Evolutionary conservation across 2,888 invertebrate genomes (phyloP).

Genomic region (Philereme vetulata): DNA sequence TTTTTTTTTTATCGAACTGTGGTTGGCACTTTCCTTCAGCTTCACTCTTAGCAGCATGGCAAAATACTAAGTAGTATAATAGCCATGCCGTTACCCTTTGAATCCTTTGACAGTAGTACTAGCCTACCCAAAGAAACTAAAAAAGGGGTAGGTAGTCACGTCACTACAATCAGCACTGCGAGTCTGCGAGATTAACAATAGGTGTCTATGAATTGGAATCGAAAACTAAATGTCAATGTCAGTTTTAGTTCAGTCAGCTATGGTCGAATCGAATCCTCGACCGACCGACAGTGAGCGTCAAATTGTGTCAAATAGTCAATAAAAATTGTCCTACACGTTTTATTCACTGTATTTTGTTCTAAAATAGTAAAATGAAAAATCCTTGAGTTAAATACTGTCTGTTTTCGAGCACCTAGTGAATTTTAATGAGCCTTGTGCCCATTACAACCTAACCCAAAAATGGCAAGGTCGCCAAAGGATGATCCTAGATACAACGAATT

Average conservation of each 20-base stretch:
- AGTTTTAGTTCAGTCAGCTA: not conserved
- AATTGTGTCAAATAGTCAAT: slow-evolving; percentile 60
- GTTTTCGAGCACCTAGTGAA: slow-evolving; percentile 42
- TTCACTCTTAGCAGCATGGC: too few species aligned
- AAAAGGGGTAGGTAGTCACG: too few species aligned
- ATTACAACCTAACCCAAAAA: slow-evolving; percentile 66
- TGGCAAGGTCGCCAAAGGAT: slow-evolving; percentile 82
- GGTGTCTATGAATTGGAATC: not conserved
- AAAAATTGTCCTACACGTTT: slow-evolving; percentile 66
- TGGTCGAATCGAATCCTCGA: not conserved
- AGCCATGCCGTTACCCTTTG: too few species aligned
- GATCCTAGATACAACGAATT: slow-evolving; percentile 76
- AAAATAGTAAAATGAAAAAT: slow-evolving; percentile 67
- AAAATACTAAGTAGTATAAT: too few species aligned
- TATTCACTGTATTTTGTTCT: slow-evolving; percentile 51
- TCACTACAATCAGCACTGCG: too few species aligned
- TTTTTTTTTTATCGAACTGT: too few species aligned
- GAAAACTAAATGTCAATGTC: not conserved
- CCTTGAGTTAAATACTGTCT: slow-evolving; percentile 53
- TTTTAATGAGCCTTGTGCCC: slow-evolving; percentile 52
- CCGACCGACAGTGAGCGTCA: not conserved
- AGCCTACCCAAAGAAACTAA: too few species aligned
- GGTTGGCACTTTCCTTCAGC: too few species aligned
- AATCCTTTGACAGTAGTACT: too few species aligned
- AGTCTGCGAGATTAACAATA: too few species aligned